These are phyloP conservation scores for Sarotherodon lohbergeri DNA, from an alignment of 2,113 vertebrate genomes.

Conservation along the genomic window DNA sequence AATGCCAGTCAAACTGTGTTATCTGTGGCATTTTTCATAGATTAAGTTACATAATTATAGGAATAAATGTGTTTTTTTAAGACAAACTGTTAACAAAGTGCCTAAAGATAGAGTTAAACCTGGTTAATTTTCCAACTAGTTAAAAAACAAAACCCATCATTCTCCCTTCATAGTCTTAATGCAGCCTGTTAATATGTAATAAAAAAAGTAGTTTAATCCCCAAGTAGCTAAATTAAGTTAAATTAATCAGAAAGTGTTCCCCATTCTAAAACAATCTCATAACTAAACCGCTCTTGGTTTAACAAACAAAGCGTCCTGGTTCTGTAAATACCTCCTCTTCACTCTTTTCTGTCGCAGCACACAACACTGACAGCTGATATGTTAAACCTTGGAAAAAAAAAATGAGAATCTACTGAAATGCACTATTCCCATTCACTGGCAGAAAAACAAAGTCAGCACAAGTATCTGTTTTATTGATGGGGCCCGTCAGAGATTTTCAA, in stretches of 20 bases:
- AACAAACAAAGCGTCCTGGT: neutral
- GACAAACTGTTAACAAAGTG: neutral
- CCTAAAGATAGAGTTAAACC: neutral
- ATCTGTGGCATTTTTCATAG: accelerated
- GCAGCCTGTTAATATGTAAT: neutral
- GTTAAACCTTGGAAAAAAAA: neutral
- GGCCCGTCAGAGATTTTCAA: neutral
- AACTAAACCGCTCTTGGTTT: neutral
- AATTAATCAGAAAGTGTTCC: neutral
- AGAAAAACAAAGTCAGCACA: neutral
- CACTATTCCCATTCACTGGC: neutral
- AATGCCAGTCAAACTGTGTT: neutral
- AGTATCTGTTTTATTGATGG: neutral
- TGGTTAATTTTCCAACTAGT: neutral
- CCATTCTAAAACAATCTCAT: neutral
- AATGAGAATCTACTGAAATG: neutral
- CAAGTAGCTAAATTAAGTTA: neutral
- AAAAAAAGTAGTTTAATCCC: neutral
- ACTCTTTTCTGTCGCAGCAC: accelerated
- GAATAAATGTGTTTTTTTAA: neutral
- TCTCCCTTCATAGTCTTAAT: neutral
- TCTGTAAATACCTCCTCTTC: neutral
- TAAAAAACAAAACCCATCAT: neutral
- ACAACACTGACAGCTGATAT: neutral
- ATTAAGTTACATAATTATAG: neutral